Percentiles rank a stretch among this genome's conserved stretches.
phyloP scores from a whole-genome alignment of 64 coral and sea anemone species.

The Stichodactyla mertensii region DNA sequence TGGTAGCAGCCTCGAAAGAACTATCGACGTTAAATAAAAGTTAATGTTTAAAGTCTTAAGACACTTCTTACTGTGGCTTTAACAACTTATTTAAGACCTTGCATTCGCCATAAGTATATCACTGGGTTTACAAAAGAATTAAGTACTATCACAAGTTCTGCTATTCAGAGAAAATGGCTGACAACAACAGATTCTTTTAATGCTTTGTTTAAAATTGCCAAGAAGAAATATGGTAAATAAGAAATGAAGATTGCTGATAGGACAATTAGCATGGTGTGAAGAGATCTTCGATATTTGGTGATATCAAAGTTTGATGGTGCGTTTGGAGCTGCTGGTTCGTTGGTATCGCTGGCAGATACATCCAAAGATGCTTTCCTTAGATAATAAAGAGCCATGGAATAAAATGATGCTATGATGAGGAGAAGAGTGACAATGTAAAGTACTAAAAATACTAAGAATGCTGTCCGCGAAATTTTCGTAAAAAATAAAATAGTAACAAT shows the following conservation, averaged over 20 bases:
- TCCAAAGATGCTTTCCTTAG: neutral
- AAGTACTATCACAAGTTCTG: neutral
- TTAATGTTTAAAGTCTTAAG: neutral
- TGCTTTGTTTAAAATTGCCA: neutral
- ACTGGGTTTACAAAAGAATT: neutral
- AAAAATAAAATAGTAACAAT: neutral
- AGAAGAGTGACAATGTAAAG: neutral
- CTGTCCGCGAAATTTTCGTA: neutral
- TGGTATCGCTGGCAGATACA: neutral
- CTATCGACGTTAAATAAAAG: too few relatives aligned
- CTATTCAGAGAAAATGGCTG: neutral
- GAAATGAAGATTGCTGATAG: neutral
- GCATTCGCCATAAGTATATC: conserved; percentile 5
- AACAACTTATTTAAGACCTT: neutral
- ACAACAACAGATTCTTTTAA: neutral
- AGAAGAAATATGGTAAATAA: neutral
- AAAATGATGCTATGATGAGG: neutral
- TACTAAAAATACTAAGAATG: neutral
- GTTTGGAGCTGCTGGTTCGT: neutral
- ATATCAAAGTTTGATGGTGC: neutral
- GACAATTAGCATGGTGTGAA: neutral
- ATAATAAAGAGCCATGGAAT: neutral
- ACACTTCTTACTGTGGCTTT: neutral
- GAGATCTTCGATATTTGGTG: neutral
- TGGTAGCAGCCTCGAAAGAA: too few relatives aligned